Base-by-base conservation (phyloP, 2,113 vertebrate genomes). In the Piaya cayana region DNA sequence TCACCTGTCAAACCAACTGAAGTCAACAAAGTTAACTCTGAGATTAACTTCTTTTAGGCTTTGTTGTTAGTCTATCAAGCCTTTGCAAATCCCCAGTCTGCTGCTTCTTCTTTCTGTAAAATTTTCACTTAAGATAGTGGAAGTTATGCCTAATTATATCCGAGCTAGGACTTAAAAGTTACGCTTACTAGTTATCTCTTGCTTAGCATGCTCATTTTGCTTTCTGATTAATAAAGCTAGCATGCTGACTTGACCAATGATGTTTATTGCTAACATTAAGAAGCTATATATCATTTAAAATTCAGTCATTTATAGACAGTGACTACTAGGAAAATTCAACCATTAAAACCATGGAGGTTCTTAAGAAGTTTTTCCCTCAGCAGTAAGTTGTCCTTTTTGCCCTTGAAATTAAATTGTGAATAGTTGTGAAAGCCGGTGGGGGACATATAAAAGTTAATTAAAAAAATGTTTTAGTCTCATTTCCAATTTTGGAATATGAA, bases 381-480 rank as follows among this genome's bases (percentile, higher is more conserved):
- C 12, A 83, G 30, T 20, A 62, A 72, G 30, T 50, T 80, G 56
- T 52, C 29, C 34, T 25, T 75, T 77, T 82, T 32, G 29, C 58
- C 23, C 82, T 82, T 37, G 17, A 95, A 92, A 94, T 95, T 55
- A 86, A 92, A 96, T 53, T 34, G 25, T 19, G 53, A 55, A 55
- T 29, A 88, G 29, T 92, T 95, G 53, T 3, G 1, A 95, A 95
- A 91, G 32, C 32, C 69, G 30, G 34, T 86, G 82, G 27, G 78
- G 77, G 82, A 77, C 88, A 43, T 43, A 56, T 55, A 75, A 94
- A 86, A 71, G 7, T 52, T 82, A 80, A 84, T 76, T 60, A 87
- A 75, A 91, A 93, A 96, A 56, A 20, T 42, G 74, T 90, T 95
- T 96, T 90, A 82, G 39, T 89, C 82, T 94, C 67, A 42, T 64